These are phyloP conservation scores for Trichacis sp. DNA, from an alignment of 2,888 invertebrate species.

Conservation along the genomic window DNA sequence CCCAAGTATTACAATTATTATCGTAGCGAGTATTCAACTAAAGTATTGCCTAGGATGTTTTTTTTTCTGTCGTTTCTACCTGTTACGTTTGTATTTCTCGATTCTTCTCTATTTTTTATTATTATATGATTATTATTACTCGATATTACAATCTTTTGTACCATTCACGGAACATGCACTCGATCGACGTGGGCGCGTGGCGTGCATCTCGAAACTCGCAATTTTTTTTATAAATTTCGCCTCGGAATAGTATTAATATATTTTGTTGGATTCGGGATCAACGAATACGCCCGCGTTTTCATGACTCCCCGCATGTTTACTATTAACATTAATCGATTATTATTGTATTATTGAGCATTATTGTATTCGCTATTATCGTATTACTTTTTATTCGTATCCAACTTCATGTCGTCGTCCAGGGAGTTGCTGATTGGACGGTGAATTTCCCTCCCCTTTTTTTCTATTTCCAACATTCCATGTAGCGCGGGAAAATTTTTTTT, in stretches of 20 bases:
- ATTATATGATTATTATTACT: conserved; percentile 33
- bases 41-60: conserved; percentile 48
- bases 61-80: conserved; percentile 45
- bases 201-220: conserved; percentile 24
- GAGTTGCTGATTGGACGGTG: conserved; percentile 23
- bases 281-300: conserved; percentile 43
- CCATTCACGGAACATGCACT: conserved; percentile 11
- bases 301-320: conserved; percentile 62
- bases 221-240: conserved; percentile 36
- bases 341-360: conserved; percentile 48
- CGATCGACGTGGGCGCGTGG: conserved; percentile 11
- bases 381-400: conserved; percentile 45
- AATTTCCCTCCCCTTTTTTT: no score
- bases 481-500: neutral
- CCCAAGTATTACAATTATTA: conserved; percentile 45
- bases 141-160: conserved; percentile 39
- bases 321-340: conserved; percentile 58
- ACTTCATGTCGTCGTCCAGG: conserved; percentile 31
- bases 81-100: conserved; percentile 46
- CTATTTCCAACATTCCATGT: neutral
- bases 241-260: conserved; percentile 65
- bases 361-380: conserved; percentile 43
- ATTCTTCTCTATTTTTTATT: conserved; percentile 43
- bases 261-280: conserved; percentile 59
- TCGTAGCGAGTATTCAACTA: conserved; percentile 47